phyloP scores from a whole-genome alignment of 2,113 vertebrate species.

The Dinomys branickii region DNA sequence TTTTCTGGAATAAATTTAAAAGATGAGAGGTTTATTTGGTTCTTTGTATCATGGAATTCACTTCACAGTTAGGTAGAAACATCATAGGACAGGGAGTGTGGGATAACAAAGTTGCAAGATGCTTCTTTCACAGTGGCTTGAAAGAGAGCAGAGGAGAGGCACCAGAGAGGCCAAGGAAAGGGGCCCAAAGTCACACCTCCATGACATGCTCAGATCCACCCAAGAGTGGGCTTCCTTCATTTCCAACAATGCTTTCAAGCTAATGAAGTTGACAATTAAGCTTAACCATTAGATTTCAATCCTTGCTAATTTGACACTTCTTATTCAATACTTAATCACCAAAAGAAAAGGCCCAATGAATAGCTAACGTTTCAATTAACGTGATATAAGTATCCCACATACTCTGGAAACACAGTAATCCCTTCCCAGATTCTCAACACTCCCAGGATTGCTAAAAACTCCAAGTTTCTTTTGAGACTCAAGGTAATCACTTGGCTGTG shows the following conservation, averaged over 20 bases:
- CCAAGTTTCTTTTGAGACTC: neutral
- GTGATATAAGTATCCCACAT: neutral
- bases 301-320: neutral
- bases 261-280: neutral
- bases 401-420: neutral
- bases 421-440: neutral
- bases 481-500: neutral
- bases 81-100: neutral
- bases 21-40: neutral
- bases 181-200: neutral
- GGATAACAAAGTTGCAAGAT: neutral
- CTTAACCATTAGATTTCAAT: neutral
- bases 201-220: neutral
- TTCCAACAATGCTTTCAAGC: neutral
- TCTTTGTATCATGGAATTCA: neutral
- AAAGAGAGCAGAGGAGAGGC: neutral
- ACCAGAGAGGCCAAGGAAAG: neutral
- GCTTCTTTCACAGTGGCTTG: neutral
- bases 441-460: neutral
- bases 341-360: neutral
- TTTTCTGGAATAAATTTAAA: neutral
- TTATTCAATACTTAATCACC: neutral
- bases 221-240: neutral
- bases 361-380: neutral
- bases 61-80: neutral